These are phyloP conservation scores for Esox niger DNA, from an alignment of 2,113 vertebrate genomes.

Conservation along the genomic window DNA sequence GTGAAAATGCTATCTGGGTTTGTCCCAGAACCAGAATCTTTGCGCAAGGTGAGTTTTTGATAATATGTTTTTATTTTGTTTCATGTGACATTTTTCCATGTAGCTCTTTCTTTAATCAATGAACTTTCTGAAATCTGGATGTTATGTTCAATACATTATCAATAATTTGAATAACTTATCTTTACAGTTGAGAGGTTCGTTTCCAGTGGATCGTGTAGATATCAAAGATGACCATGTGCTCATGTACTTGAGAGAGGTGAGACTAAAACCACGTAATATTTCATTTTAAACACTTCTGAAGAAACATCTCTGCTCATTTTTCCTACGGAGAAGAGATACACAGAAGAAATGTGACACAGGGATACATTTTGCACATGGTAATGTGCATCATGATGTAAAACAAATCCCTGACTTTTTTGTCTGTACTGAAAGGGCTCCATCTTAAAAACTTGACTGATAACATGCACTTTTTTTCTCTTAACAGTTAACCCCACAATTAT, in stretches of 20 bases:
- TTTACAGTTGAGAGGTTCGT: constrained; percentile 38
- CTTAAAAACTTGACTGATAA: too few species aligned
- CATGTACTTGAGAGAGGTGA: constrained; percentile 60
- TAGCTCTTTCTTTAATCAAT: neutral
- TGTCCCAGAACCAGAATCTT: constrained; percentile 31
- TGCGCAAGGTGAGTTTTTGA: constrained; percentile 28
- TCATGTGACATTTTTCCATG: neutral
- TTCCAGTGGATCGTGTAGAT: constrained; percentile 58
- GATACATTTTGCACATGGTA: too few species aligned
- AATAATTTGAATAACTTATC: neutral
- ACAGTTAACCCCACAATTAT: constrained; percentile 2
- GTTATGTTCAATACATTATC: neutral
- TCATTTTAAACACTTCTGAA: neutral
- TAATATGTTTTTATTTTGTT: neutral
- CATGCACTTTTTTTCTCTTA: neutral
- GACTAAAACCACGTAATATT: constrained; percentile 7
- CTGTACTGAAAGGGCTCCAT: too few species aligned
- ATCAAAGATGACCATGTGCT: constrained; percentile 51
- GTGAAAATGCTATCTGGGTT: constrained; percentile 67
- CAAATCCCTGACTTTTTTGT: too few species aligned
- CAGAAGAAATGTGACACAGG: too few species aligned
- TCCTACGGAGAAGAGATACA: too few species aligned
- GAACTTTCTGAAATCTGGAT: neutral
- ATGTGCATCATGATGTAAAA: too few species aligned
- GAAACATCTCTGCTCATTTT: too few species aligned